A percentile compares a stretch with the other conserved stretches of the same genome.
Conservation (phyloP, 2,797 vertebrate species). For the Myotis daubentonii region DNA sequence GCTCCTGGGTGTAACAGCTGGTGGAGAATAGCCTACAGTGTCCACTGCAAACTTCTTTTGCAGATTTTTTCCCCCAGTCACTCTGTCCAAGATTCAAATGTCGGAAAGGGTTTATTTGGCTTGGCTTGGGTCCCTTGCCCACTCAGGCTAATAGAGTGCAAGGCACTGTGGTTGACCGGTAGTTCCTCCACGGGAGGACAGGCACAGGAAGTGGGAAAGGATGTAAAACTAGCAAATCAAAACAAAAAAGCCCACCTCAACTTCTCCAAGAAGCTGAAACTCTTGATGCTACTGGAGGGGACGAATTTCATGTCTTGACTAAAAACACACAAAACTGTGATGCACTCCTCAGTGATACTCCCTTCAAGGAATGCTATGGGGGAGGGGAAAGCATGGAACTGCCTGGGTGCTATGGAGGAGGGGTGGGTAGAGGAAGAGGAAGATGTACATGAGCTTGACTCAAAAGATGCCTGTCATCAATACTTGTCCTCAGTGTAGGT, state of each 20-base stretch:
- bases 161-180: neutral
- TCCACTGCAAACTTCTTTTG: neutral
- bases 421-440: neutral
- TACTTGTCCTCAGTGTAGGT: too few relatives aligned
- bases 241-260: neutral
- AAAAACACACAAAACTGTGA: neutral
- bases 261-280: neutral
- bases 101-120: constrained; percentile 16
- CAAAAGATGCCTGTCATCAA: neutral
- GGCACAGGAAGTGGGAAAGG: neutral
- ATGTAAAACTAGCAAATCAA: neutral
- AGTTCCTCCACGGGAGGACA: neutral
- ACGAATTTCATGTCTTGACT: neutral
- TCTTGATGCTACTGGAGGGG: neutral
- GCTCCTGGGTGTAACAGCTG: neutral
- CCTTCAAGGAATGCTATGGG: neutral
- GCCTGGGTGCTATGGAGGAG: neutral
- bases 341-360: neutral
- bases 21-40: neutral
- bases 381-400: neutral
- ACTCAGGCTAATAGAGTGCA: neutral
- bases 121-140: neutral
- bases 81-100: neutral
- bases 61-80: neutral
- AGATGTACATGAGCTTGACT: neutral